Conservation (phyloP, 2,797 vertebrate genomes). For the Rhinogobio ventralis region DNA sequence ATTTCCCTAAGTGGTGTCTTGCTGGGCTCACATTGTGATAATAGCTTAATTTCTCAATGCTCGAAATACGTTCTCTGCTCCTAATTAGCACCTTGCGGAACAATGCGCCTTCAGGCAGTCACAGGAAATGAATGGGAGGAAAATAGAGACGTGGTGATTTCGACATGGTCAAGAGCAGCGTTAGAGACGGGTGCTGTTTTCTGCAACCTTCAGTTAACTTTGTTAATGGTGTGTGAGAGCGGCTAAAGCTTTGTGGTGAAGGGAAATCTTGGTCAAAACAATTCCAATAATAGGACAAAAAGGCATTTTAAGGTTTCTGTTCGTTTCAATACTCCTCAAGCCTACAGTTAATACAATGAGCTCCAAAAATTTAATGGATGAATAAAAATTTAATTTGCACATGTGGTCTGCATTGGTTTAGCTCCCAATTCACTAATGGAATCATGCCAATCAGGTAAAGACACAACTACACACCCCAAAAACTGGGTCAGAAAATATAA, state of each 20-base stretch:
- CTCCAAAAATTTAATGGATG: not conserved
- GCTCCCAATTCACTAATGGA: not conserved
- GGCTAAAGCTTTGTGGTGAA: not conserved
- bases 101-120: constrained; percentile 38
- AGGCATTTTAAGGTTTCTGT: not conserved
- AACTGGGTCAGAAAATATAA: not conserved
- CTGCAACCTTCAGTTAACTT: constrained; percentile 35
- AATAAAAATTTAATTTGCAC: not conserved
- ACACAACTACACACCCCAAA: not conserved
- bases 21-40: constrained; percentile 57
- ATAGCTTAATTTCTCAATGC: constrained; percentile 57
- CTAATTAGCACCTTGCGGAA: constrained; percentile 60
- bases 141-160: constrained; percentile 30
- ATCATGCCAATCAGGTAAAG: not conserved
- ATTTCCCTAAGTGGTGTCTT: constrained; percentile 61
- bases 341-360: not conserved
- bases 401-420: not conserved
- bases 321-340: not conserved
- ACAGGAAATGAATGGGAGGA: constrained; percentile 42
- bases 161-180: constrained; percentile 39
- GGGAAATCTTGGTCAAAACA: not conserved
- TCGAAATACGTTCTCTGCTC: constrained; percentile 50
- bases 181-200: constrained; percentile 8
- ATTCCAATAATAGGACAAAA: not conserved
- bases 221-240: constrained; percentile 37